These are phyloP conservation scores for Tolypeutes matacus DNA, from an alignment of 2,797 vertebrate genomes.

Conservation along the genomic window DNA sequence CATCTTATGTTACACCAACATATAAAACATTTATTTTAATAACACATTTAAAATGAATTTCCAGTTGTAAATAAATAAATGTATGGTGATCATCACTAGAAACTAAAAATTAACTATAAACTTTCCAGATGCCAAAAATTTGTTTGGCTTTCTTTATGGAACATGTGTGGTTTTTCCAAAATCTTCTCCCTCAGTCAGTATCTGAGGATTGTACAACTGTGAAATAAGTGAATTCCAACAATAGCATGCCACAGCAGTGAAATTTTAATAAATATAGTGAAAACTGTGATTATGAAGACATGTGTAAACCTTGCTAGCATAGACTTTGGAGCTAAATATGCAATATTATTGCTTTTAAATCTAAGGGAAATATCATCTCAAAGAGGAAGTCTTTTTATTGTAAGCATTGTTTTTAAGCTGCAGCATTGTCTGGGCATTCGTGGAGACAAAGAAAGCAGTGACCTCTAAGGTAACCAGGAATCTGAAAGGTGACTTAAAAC, in stretches of 20 bases:
- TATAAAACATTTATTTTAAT: slow-evolving; percentile 21
- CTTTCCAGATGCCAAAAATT: neutral
- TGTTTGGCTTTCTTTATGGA: neutral
- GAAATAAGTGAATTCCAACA: neutral
- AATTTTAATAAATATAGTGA: neutral
- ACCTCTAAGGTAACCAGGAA: neutral
- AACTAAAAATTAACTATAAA: slow-evolving; percentile 34
- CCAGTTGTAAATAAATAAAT: slow-evolving; percentile 12
- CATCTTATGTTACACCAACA: neutral
- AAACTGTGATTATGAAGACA: neutral
- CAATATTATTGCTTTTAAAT: neutral
- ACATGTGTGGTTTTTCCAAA: neutral
- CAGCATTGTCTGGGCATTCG: neutral
- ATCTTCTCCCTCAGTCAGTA: neutral
- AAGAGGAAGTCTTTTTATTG: neutral
- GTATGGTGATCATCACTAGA: neutral
- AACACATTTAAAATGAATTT: neutral
- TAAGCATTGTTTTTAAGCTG: neutral
- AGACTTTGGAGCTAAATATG: neutral
- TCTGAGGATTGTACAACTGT: neutral
- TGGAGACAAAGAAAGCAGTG: neutral
- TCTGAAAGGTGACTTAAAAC: neutral
- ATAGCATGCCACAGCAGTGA: neutral
- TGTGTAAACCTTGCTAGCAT: neutral
- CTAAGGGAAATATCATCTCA: neutral